These are phyloP conservation scores for Rhea pennata DNA, from an alignment of 2,113 vertebrate species.

Conservation along the genomic window DNA sequence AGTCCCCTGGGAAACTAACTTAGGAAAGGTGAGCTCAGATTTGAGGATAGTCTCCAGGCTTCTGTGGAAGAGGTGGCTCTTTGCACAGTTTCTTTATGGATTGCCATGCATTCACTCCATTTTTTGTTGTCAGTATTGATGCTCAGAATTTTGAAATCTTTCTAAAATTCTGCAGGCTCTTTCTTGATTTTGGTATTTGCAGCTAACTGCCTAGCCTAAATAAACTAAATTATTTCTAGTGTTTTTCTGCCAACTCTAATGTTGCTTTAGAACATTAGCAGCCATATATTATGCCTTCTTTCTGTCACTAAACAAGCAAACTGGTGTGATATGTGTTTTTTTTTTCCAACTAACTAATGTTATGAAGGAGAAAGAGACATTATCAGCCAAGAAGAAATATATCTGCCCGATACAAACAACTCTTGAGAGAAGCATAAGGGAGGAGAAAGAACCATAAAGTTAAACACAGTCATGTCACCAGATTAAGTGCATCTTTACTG, in stretches of 20 bases:
- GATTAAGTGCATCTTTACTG: neutral
- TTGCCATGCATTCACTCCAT: neutral
- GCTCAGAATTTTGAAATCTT: neutral
- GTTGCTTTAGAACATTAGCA: neutral
- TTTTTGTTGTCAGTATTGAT: neutral
- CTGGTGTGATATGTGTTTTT: neutral
- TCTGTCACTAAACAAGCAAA: neutral
- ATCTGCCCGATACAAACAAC: neutral
- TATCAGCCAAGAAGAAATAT: neutral
- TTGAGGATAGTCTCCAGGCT: neutral
- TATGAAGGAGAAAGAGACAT: neutral
- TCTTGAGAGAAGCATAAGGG: neutral
- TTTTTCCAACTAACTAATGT: neutral
- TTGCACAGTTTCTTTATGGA: neutral
- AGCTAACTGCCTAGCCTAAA: neutral
- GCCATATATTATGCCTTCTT: neutral
- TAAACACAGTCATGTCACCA: neutral
- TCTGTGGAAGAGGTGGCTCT: neutral
- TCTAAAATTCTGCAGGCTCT: neutral
- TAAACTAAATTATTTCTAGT: neutral
- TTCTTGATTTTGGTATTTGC: neutral
- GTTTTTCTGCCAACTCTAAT: neutral
- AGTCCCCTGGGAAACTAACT: neutral
- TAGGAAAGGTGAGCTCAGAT: neutral
- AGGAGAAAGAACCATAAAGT: neutral